Base-by-base conservation (phyloP, 2,797 vertebrate species). In the Fundulus diaphanus region DNA sequence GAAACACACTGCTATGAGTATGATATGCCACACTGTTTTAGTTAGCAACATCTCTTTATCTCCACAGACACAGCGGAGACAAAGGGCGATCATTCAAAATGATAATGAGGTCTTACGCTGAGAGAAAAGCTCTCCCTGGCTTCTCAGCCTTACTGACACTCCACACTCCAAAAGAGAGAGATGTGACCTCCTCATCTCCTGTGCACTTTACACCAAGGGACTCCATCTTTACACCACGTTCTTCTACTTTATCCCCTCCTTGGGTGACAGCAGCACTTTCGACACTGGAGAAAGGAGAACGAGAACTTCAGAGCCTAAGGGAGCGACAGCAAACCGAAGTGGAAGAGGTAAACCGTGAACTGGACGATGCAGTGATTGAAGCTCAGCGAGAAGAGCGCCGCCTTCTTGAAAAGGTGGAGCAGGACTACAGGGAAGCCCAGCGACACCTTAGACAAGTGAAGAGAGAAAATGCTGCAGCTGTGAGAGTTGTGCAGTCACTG, bases 241-340 rank as follows among this genome's bases (percentile, higher is more conserved):
- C 89, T 70, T 78, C 86, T 4, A 76, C 72, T 42, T 82, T 90
- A 11, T 84, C 85, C 1, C 90, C 94, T 73, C 80, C 83, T 67
- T 95, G 94, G 95, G 91, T 93, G 73, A 78, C 83, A 15, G 93
- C 93, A 74, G 94, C 93, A n/a, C 84, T 95, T n/a, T 87, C 87
- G 69, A 92, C 88, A 54, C 82, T 96, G 67, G 92, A 94, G 73
- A 84, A 86, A 72, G 93, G 90, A 13, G 91, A 93, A 63, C 84
- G 65, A 65, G 92, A 95, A 76, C 90, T 96, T 56, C 87, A 88
- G 67, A 84, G 65, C 27, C 91, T 96, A 80, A 79, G 83, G 70
- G 90, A 93, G 48, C 88, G 86, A 35, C 94, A 94, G 81, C 89
- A 91, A 65, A 72, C 71, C 0, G 93, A 95, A 79, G 91, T 94